Conservation (phyloP, 2,113 vertebrate species). For the Phaetusa simplex region DNA sequence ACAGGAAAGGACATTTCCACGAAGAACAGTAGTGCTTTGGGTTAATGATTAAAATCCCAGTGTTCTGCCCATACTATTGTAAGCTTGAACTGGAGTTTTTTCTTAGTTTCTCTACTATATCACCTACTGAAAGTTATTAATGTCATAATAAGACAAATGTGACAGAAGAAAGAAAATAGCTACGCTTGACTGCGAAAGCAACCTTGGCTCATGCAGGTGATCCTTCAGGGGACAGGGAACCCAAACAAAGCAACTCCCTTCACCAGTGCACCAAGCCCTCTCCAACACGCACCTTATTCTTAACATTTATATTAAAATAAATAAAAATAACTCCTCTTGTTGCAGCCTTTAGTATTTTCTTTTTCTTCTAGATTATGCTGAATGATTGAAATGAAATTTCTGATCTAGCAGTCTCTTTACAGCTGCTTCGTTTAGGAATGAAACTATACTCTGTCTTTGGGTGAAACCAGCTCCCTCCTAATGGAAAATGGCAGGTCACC, state of each 20-base stretch:
- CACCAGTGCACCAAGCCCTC: neutral
- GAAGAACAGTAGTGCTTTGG: neutral
- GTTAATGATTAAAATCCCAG: neutral
- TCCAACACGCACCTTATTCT: neutral
- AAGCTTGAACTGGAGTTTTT: neutral
- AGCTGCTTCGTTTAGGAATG: neutral
- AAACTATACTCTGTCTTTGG: neutral
- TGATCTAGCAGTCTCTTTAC: neutral
- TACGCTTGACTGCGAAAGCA: neutral
- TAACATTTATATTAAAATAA: neutral
- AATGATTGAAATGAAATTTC: neutral
- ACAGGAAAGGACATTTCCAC: neutral
- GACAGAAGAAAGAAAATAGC: neutral
- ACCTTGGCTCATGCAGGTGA: neutral
- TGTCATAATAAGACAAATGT: neutral
- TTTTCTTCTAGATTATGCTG: neutral
- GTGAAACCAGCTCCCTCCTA: neutral
- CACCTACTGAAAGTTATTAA: neutral
- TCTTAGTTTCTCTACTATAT: neutral
- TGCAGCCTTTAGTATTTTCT: neutral
- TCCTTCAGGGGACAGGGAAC: neutral
- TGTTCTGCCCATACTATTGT: neutral
- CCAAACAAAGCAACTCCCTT: neutral
- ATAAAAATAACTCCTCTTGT: neutral
- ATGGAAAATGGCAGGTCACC: neutral